These are phyloP conservation scores for Pachycephala philippinensis DNA, from an alignment of 2,113 vertebrate genomes.

Conservation along the genomic window DNA sequence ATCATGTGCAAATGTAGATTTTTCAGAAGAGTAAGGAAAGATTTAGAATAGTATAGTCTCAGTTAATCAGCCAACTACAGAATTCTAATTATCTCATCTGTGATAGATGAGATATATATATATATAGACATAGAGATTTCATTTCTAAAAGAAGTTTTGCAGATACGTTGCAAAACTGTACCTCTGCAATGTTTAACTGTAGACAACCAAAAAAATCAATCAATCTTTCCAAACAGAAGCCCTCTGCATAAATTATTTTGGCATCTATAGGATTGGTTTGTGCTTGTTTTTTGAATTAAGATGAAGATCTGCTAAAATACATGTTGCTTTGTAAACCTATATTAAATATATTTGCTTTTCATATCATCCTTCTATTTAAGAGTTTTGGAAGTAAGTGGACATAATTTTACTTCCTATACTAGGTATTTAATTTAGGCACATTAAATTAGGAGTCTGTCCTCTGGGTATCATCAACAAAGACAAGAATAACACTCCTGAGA, in stretches of 20 bases:
- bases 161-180: background rate
- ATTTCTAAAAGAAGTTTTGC: slow-evolving; percentile 5
- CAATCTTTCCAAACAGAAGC: background rate
- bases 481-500: background rate
- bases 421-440: background rate
- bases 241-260: background rate
- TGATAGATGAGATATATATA: background rate
- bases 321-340: background rate
- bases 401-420: background rate
- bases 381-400: background rate
- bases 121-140: background rate
- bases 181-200: background rate
- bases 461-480: background rate
- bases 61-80: slow-evolving; percentile 36
- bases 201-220: background rate
- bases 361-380: background rate
- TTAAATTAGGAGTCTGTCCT: background rate
- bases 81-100: slow-evolving; percentile 54
- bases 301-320: background rate
- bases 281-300: slow-evolving; percentile 21
- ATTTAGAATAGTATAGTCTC: slow-evolving; percentile 24
- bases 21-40: slow-evolving; percentile 28
- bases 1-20: slow-evolving; percentile 8
- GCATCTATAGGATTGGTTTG: background rate
- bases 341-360: background rate